Percentiles rank a stretch among this genome's conserved stretches.
Conservation (phyloP, 92 coral and sea anemone genomes). For the Parazoanthus swiftii region DNA sequence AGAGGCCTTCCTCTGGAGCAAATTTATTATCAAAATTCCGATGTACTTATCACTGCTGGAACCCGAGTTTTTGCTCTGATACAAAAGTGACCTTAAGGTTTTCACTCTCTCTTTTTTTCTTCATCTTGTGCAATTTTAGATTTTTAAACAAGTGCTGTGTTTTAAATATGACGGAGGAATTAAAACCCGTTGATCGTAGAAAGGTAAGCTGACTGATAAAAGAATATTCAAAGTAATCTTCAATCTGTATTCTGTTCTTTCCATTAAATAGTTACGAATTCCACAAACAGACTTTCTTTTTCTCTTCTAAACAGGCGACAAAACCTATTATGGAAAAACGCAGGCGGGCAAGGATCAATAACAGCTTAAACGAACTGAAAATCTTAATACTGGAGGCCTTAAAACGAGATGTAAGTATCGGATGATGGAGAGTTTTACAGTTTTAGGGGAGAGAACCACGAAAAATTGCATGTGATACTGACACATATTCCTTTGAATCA, state of each 20-base stretch:
- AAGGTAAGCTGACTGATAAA: slow-evolving; percentile 28
- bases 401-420: slow-evolving; percentile 73
- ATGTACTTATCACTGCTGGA: not conserved
- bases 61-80: not conserved
- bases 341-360: slow-evolving; percentile 75
- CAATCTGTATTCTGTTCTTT: not conserved
- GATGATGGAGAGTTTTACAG: not conserved
- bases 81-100: not conserved
- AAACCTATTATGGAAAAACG: slow-evolving; percentile 86
- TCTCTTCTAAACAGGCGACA: slow-evolving; percentile 60
- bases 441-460: not conserved
- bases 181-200: slow-evolving; percentile 45
- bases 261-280: not conserved
- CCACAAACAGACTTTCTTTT: not conserved
- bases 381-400: slow-evolving; percentile 66
- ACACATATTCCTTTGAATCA: not conserved
- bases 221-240: not conserved
- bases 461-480: no score
- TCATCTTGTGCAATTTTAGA: not conserved
- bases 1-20: slow-evolving; percentile 2
- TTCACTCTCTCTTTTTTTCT: not conserved
- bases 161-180: slow-evolving; percentile 53
- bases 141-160: slow-evolving; percentile 5
- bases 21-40: slow-evolving; percentile 5
- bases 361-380: slow-evolving; percentile 74